Evolutionary conservation across 1,140 invertebrate species (phyloP).

Genomic region (Nixonia krombeini): DNA sequence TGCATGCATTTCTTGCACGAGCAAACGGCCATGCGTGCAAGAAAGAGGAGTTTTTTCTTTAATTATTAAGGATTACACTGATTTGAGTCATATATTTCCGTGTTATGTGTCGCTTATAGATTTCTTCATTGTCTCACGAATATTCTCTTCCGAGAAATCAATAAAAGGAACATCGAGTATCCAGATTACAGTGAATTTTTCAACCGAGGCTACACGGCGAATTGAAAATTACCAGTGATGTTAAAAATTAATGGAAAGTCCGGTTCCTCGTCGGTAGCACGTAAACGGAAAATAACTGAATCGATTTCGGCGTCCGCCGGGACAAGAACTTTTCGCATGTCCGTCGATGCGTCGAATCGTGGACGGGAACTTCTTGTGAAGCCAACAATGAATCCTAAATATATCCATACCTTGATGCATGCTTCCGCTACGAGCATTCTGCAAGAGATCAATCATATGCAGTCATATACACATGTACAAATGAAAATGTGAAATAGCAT

Average conservation of each 20-base stretch:
- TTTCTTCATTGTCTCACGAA: too few species aligned
- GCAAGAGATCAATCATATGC: background rate
- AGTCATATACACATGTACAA: background rate
- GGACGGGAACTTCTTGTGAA: conserved; percentile 74
- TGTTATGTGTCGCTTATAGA: too few species aligned
- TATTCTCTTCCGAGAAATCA: too few species aligned
- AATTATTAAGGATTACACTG: too few species aligned
- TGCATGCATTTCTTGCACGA: background rate
- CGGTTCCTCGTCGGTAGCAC: conserved; percentile 88
- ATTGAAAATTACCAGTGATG: conserved; percentile 76
- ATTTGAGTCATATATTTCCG: too few species aligned
- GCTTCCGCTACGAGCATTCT: conserved; percentile 67
- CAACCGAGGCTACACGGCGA: too few species aligned
- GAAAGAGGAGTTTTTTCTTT: too few species aligned
- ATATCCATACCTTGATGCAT: conserved; percentile 69
- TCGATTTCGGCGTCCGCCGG: conserved; percentile 86
- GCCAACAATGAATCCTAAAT: conserved; percentile 61
- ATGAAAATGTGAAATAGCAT: background rate
- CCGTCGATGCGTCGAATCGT: conserved; percentile 84
- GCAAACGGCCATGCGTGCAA: too few species aligned
- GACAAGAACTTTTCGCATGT: conserved; percentile 84
- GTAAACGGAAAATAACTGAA: conserved; percentile 86
- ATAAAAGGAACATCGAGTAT: too few species aligned
- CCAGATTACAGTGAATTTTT: too few species aligned
- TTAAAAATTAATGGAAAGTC: conserved; percentile 89